phyloP scores from a whole-genome alignment of 2,888 invertebrate species.

The Polyommatus icarus region DNA sequence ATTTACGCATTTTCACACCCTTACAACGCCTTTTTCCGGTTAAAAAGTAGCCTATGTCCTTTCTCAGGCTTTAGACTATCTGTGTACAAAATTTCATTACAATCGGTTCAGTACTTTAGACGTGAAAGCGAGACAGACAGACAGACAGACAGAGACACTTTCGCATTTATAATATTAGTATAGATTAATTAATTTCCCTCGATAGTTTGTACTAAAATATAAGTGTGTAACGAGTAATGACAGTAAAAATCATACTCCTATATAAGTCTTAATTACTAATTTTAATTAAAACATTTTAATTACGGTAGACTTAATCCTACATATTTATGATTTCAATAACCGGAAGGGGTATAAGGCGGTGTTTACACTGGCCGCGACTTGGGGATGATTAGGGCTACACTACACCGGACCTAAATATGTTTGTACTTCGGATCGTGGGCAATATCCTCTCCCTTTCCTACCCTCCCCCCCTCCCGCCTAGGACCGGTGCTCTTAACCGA shows the following conservation, averaged over 20 bases:
- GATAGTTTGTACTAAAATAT: background rate
- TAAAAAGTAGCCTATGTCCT: no score
- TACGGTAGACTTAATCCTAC: constrained; percentile 1
- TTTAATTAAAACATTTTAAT: constrained; percentile 22
- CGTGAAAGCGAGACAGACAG: no score
- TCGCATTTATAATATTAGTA: no score
- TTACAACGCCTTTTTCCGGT: no score
- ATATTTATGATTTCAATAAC: constrained; percentile 46
- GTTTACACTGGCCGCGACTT: constrained; percentile 60
- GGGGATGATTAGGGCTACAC: constrained; percentile 74
- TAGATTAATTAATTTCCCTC: no score
- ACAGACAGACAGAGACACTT: no score
- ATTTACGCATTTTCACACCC: no score
- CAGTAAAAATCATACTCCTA: background rate
- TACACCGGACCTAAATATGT: constrained; percentile 78
- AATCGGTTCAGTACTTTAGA: no score
- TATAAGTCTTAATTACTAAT: background rate
- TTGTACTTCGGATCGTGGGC: constrained; percentile 74
- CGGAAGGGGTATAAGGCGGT: constrained; percentile 64
- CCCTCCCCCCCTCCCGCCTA: constrained; percentile 51
- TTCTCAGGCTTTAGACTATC: no score
- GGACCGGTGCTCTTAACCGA: constrained; percentile 72
- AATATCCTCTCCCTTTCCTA: constrained; percentile 75
- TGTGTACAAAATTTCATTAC: no score
- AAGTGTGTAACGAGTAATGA: background rate